Percentiles rank a stretch among this genome's conserved stretches.
Conservation (phyloP, 2,113 vertebrate species). For the Paraplagusia blochii region DNA sequence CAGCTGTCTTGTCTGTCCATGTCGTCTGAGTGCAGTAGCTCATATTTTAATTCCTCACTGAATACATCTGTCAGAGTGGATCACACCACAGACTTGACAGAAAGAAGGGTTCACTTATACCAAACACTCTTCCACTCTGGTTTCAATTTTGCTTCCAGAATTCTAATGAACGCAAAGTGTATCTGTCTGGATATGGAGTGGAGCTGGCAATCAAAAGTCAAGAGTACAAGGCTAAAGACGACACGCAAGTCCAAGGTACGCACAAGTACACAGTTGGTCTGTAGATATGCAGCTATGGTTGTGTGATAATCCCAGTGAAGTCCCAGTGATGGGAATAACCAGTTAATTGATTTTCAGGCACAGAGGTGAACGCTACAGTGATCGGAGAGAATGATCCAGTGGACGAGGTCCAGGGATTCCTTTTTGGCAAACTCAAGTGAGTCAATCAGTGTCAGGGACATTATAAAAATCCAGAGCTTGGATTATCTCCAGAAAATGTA, state of each 20-base stretch:
- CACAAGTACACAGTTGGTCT: neutral
- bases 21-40: no score
- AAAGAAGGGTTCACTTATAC: no score
- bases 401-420: constrained; percentile 97
- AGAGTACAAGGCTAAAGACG: constrained; percentile 98
- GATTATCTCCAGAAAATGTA: constrained; percentile 33
- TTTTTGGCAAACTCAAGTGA: constrained; percentile 97
- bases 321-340: constrained; percentile 37
- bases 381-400: constrained; percentile 91
- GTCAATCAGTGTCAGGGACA: constrained; percentile 15
- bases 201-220: constrained; percentile 98
- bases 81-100: no score
- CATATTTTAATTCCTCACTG: no score
- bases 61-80: no score
- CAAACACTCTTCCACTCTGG: no score
- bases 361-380: constrained; percentile 87
- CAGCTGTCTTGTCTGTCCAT: no score
- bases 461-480: constrained; percentile 48
- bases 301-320: constrained; percentile 30
- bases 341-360: constrained; percentile 73
- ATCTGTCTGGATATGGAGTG: constrained; percentile 94
- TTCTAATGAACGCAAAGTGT: constrained; percentile 81
- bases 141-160: constrained; percentile 71
- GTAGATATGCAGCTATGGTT: constrained; percentile 8
- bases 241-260: constrained; percentile 95